Conservation (phyloP, 2,797 vertebrate species). For the Stomatorhinus walkeri region DNA sequence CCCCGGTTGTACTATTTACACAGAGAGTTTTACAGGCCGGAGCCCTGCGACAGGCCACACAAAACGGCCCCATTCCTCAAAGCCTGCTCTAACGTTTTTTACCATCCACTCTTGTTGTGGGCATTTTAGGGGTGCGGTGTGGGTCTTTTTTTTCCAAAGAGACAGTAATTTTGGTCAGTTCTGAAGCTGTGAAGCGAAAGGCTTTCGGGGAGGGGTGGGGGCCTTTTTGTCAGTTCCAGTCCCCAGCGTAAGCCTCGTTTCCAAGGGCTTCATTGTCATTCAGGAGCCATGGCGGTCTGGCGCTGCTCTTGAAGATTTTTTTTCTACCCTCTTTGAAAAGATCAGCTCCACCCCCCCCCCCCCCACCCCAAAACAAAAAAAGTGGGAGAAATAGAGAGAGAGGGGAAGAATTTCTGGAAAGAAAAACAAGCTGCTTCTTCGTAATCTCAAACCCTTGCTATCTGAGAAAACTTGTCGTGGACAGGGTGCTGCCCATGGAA, state of each 20-base stretch:
- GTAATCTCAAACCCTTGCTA: slow-evolving; percentile 28
- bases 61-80: slow-evolving; percentile 37
- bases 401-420: slow-evolving; percentile 34
- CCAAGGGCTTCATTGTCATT: slow-evolving; percentile 65
- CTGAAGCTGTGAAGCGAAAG: slow-evolving; percentile 21
- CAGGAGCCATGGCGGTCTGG: slow-evolving; percentile 48
- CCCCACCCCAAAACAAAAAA: slow-evolving; percentile 31
- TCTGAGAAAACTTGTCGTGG: slow-evolving; percentile 22
- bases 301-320: slow-evolving; percentile 58
- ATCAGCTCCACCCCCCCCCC: slow-evolving; percentile 48
- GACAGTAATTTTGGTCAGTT: slow-evolving; percentile 17
- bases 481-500: slow-evolving; percentile 23
- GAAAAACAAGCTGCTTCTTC: slow-evolving; percentile 37
- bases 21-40: not conserved
- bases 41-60: not conserved
- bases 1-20: slow-evolving; percentile 1
- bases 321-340: slow-evolving; percentile 57
- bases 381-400: slow-evolving; percentile 28
- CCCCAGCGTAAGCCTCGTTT: slow-evolving; percentile 60
- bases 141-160: slow-evolving; percentile 8
- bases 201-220: slow-evolving; percentile 33
- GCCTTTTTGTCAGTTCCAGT: slow-evolving; percentile 32
- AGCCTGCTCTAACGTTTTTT: slow-evolving; percentile 43
- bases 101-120: slow-evolving; percentile 50
- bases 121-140: slow-evolving; percentile 27